phyloP scores from a whole-genome alignment of 2,797 vertebrate genomes.

The Schizopygopsis pylzovi region DNA sequence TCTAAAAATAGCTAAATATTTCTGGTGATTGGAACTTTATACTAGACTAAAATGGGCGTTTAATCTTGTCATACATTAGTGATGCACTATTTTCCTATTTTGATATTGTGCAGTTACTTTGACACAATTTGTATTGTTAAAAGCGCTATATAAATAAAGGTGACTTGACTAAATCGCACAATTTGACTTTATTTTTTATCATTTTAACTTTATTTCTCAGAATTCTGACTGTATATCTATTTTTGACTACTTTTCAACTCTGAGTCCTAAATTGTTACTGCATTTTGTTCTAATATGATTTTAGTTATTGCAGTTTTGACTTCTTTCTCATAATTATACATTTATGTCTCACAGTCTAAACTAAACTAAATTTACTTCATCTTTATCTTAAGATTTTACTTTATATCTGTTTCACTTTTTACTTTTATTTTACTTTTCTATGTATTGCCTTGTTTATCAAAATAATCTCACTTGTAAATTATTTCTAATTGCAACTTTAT shows the following conservation, averaged over 20 bases:
- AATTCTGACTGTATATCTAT: not conserved
- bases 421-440: not conserved
- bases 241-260: not conserved
- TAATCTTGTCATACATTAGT: too few species aligned
- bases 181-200: not conserved
- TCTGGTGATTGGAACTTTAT: not conserved
- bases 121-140: too few species aligned
- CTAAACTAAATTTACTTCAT: too few species aligned
- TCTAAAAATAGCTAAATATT: not conserved
- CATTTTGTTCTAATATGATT: not conserved
- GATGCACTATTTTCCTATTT: too few species aligned
- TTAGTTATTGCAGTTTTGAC: not conserved
- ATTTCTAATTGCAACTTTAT: not conserved
- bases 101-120: too few species aligned
- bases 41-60: too few species aligned
- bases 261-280: not conserved
- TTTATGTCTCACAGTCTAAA: not conserved
- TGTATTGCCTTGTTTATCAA: not conserved
- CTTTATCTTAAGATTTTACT: not conserved
- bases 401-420: not conserved
- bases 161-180: not conserved
- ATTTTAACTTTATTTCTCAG: not conserved
- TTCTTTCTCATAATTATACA: not conserved
- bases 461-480: not conserved
- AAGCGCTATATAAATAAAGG: too few species aligned